These are phyloP conservation scores for Notechis scutatus DNA, from an alignment of 2,113 vertebrate genomes.

Conservation along the genomic window DNA sequence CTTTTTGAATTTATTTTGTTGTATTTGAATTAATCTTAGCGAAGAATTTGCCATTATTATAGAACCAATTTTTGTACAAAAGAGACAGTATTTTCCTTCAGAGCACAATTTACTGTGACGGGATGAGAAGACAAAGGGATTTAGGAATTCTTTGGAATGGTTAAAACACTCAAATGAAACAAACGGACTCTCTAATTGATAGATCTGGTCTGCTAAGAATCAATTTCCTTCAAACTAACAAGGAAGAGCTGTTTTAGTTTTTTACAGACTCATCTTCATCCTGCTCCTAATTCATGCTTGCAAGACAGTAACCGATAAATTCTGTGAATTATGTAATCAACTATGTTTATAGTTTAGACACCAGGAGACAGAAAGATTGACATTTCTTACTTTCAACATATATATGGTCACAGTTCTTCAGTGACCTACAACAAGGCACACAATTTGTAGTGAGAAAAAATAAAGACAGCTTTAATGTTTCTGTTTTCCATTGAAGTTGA, in stretches of 20 bases:
- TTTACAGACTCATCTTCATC: neutral
- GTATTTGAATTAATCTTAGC: neutral
- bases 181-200: neutral
- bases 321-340: neutral
- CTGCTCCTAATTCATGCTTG: neutral
- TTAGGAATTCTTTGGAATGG: neutral
- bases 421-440: slow-evolving; percentile 6
- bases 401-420: neutral
- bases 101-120: neutral
- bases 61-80: neutral
- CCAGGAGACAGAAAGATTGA: neutral
- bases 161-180: neutral
- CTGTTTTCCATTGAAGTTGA: slow-evolving; percentile 25
- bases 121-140: neutral
- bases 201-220: neutral
- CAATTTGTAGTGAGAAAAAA: slow-evolving; percentile 16
- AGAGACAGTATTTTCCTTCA: neutral
- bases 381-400: slow-evolving; percentile 6
- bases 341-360: neutral
- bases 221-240: neutral
- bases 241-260: neutral
- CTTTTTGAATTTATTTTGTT: neutral
- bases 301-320: neutral
- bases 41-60: neutral
- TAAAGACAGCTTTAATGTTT: slow-evolving; percentile 1